A percentile compares a stretch with the other conserved stretches of the same genome.
Evolutionary conservation across 2,797 vertebrate species (phyloP).

Genomic region (Sternarchorhynchus goeldii): DNA sequence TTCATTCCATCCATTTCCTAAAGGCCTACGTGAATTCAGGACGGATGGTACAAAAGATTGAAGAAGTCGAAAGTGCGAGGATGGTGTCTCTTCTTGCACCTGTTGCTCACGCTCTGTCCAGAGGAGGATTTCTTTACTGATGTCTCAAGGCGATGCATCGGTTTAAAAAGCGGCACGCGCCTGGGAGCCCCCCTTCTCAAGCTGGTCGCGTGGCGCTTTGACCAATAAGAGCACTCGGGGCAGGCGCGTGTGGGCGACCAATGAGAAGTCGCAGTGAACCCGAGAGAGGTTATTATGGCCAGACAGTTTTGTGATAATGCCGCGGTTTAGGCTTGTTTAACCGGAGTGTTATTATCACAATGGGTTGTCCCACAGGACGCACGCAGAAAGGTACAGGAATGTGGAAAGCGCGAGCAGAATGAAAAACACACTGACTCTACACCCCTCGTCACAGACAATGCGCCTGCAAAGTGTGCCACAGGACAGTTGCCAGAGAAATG

Average conservation of each 20-base stretch:
- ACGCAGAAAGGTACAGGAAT: constrained; percentile 62
- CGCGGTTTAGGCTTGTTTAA: constrained; percentile 73
- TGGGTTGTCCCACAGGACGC: constrained; percentile 74
- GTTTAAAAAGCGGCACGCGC: constrained; percentile 99
- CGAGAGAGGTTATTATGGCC: constrained; percentile 71
- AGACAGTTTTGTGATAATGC: constrained; percentile 70
- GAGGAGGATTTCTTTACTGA: constrained; percentile 85
- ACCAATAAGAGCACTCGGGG: constrained; percentile 79
- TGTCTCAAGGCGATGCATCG: constrained; percentile 84
- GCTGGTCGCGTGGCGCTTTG: constrained; percentile 86
- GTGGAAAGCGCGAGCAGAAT: constrained; percentile 61
- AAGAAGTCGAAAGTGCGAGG: constrained; percentile 23
- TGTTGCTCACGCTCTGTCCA: constrained; percentile 73
- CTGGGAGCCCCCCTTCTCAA: constrained; percentile 86
- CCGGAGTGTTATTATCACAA: constrained; percentile 66
- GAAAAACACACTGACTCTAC: constrained; percentile 21
- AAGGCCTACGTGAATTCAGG: background rate
- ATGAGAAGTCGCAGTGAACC: constrained; percentile 75
- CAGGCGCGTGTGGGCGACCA: constrained; percentile 90
- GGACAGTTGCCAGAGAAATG: constrained; percentile 19
- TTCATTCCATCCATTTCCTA: constrained; percentile 69
- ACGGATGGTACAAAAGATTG: constrained; percentile 33
- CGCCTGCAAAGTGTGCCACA: constrained; percentile 9
- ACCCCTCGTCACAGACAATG: too few relatives aligned
- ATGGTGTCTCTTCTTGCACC: constrained; percentile 54